These are phyloP conservation scores for Salticus scenicus DNA, from an alignment of 2,888 invertebrate species.

Conservation along the genomic window DNA sequence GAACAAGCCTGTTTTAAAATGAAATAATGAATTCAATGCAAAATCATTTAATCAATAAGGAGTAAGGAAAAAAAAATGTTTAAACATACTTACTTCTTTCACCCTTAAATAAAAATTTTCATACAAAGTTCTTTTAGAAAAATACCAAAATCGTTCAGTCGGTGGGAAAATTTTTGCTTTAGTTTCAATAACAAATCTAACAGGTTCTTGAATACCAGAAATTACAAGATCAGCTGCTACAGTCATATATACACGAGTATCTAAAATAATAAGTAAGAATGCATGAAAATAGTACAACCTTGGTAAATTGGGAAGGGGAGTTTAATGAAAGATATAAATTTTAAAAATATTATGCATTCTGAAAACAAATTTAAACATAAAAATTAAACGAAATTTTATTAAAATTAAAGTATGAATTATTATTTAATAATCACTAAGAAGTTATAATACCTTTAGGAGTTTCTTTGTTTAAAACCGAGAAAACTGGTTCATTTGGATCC, in stretches of 20 bases:
- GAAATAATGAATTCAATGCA: too few species aligned
- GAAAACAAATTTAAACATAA: too few species aligned
- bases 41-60: too few species aligned
- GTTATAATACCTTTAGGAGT: slow-evolving; percentile 83
- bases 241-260: slow-evolving; percentile 87
- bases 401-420: too few species aligned
- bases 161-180: slow-evolving; percentile 92
- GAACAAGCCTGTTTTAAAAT: too few species aligned
- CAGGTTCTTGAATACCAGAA: slow-evolving; percentile 90
- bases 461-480: slow-evolving; percentile 87
- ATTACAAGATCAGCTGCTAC: slow-evolving; percentile 97
- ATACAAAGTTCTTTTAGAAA: slow-evolving; percentile 86
- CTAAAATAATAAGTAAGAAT: slow-evolving; percentile 73
- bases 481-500: slow-evolving; percentile 90
- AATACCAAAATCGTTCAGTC: slow-evolving; percentile 95
- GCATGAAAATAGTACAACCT: neutral
- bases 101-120: slow-evolving; percentile 94
- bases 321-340: too few species aligned
- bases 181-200: slow-evolving; percentile 93
- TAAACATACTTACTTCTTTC: slow-evolving; percentile 83
- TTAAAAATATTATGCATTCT: too few species aligned
- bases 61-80: too few species aligned
- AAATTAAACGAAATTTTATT: too few species aligned
- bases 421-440: too few species aligned
- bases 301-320: too few species aligned